phyloP scores from a whole-genome alignment of 2,888 invertebrate genomes.

The Eupithecia dodoneata region DNA sequence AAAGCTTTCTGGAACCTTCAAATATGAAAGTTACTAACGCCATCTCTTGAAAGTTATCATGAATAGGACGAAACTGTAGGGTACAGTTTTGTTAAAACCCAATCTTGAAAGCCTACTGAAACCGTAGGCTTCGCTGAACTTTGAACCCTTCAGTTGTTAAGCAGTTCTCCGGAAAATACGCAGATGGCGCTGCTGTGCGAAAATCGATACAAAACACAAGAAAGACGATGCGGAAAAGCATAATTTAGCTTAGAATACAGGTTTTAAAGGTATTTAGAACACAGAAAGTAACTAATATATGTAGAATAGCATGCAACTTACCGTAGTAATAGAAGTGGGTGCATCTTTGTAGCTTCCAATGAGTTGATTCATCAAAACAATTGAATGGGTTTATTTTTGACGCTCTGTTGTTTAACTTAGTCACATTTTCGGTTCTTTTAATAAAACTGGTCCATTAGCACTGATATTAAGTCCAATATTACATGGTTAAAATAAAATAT shows the following conservation, averaged over 20 bases:
- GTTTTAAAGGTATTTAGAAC: conserved; percentile 5
- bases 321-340: conserved; percentile 7
- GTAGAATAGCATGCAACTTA: conserved; percentile 16
- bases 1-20: neutral
- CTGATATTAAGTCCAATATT: neutral
- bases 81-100: conserved; percentile 2
- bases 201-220: conserved; percentile 29
- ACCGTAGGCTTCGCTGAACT: conserved; percentile 20
- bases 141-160: conserved; percentile 20
- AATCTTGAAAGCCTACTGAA: conserved; percentile 17
- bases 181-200: conserved; percentile 45
- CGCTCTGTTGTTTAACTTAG: conserved; percentile 6
- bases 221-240: conserved; percentile 3
- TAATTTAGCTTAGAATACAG: conserved; percentile 7
- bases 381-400: conserved; percentile 8
- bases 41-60: conserved; percentile 21
- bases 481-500: conserved; percentile 7
- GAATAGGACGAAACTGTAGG: neutral
- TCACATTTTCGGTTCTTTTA: neutral
- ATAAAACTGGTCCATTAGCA: conserved; percentile 12
- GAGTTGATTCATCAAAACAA: conserved; percentile 13
- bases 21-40: conserved; percentile 15
- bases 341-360: conserved; percentile 4
- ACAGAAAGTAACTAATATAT: neutral
- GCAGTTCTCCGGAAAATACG: conserved; percentile 14